Percentiles rank a stretch among this genome's conserved stretches.
Evolutionary conservation across 2,888 invertebrate genomes (phyloP).

Genomic region (Agonopterix arenella): DNA sequence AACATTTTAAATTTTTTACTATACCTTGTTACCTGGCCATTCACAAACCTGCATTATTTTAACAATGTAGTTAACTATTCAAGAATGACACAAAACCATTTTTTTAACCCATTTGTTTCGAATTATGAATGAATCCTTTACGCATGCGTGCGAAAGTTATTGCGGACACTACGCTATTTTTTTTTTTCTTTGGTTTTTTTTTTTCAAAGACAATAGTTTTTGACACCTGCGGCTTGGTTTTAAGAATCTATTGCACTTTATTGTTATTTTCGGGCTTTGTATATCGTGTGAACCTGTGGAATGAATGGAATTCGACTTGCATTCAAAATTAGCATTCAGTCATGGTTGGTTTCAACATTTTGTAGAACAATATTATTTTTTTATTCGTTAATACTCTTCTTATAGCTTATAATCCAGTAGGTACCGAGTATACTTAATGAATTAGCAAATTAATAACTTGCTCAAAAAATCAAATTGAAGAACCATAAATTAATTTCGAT

Average conservation of each 20-base stretch:
- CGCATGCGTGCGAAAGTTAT: neutral
- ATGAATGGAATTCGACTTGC: neutral
- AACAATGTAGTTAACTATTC: neutral
- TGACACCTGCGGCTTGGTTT: constrained; percentile 10
- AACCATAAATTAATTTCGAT: too few relatives aligned
- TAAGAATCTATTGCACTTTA: constrained; percentile 1
- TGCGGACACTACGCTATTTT: neutral
- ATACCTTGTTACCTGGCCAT: neutral
- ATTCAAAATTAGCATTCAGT: too few relatives aligned
- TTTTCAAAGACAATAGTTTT: constrained; percentile 4
- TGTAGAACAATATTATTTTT: too few relatives aligned
- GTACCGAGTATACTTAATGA: too few relatives aligned
- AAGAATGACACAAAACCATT: neutral
- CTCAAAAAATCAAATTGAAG: too few relatives aligned
- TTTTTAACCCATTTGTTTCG: constrained; percentile 1
- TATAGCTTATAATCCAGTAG: too few relatives aligned
- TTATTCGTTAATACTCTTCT: too few relatives aligned
- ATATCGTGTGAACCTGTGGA: constrained; percentile 5
- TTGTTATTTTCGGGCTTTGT: constrained; percentile 4
- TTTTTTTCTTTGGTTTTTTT: constrained; percentile 1
- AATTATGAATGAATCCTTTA: constrained; percentile 7
- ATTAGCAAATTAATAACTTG: too few relatives aligned
- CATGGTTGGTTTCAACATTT: too few relatives aligned
- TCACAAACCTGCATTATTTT: neutral
- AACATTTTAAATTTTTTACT: neutral